Evolutionary conservation across 2,113 vertebrate genomes (phyloP).

Genomic region (Oriolus oriolus): DNA sequence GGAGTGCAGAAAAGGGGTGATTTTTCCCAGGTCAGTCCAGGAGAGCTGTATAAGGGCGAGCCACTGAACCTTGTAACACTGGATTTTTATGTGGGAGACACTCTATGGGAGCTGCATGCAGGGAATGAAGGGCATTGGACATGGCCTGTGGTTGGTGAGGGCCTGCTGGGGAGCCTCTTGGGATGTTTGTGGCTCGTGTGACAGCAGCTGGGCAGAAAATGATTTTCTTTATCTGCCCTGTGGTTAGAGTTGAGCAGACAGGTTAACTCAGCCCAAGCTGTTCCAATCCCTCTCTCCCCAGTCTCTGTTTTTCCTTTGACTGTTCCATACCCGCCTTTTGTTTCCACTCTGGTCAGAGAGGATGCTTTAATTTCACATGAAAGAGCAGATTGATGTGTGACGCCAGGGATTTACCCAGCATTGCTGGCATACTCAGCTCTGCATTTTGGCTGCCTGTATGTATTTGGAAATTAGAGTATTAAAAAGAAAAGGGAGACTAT

Average conservation of each 20-base stretch:
- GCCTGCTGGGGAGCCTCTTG: background rate
- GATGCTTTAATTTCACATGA: constrained; percentile 44
- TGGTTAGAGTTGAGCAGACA: background rate
- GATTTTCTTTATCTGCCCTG: background rate
- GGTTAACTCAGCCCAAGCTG: background rate
- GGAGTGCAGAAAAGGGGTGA: background rate
- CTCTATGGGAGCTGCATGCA: background rate
- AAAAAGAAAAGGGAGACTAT: background rate
- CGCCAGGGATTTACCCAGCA: constrained; percentile 41
- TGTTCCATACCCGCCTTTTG: background rate
- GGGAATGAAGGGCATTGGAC: background rate
- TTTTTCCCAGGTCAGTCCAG: background rate
- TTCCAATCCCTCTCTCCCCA: background rate
- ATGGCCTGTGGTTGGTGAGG: background rate
- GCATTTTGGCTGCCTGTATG: background rate
- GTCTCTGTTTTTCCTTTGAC: background rate
- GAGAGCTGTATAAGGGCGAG: background rate
- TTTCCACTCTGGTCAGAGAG: background rate
- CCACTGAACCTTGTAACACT: background rate
- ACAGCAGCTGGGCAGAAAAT: background rate
- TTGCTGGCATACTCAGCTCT: constrained; percentile 15
- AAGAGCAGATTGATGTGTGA: constrained; percentile 7
- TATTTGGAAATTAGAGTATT: background rate
- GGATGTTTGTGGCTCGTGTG: background rate
- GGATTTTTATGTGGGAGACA: background rate